phyloP scores from a whole-genome alignment of 2,888 invertebrate genomes.

The Lasioglossum marginatum region DNA sequence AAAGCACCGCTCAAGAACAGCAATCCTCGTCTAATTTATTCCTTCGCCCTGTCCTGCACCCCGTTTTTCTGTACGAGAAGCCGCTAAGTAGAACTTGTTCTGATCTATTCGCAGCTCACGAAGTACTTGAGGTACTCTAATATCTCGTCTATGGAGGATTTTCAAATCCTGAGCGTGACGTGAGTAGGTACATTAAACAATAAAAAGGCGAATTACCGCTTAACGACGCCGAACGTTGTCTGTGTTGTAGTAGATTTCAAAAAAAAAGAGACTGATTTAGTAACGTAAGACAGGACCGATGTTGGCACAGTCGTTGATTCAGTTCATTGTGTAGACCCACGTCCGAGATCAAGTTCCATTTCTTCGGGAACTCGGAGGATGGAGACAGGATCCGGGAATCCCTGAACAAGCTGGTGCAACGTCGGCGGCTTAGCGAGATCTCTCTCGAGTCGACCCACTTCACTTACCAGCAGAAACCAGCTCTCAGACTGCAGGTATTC shows the following conservation, averaged over 20 bases:
- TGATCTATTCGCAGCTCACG: conserved; percentile 86
- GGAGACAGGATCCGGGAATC: conserved; percentile 86
- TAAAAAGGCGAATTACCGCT: conserved; percentile 45
- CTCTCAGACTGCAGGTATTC: conserved; percentile 88
- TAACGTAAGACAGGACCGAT: too few species aligned
- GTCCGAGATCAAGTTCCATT: conserved; percentile 84
- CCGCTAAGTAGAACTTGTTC: conserved; percentile 40
- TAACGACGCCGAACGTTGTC: not conserved
- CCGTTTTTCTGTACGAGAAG: not conserved
- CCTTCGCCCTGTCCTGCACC: not conserved
- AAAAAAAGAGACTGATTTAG: not conserved
- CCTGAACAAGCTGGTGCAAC: conserved; percentile 87
- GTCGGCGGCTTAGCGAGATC: conserved; percentile 87
- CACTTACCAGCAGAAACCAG: conserved; percentile 90
- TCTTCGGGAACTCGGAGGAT: conserved; percentile 85
- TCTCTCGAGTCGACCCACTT: conserved; percentile 88
- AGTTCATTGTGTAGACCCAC: conserved; percentile 73
- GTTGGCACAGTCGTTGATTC: conserved; percentile 8
- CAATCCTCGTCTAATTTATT: not conserved
- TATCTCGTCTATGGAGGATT: conserved; percentile 87
- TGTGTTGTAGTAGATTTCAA: not conserved
- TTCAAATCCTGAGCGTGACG: conserved; percentile 90
- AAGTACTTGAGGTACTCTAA: conserved; percentile 88
- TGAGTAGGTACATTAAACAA: conserved; percentile 84
- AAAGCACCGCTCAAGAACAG: not conserved